Percentiles rank a stretch among this genome's conserved stretches.
Conservation (phyloP, 2,797 vertebrate species). For the Pyrrhura leucotis region DNA sequence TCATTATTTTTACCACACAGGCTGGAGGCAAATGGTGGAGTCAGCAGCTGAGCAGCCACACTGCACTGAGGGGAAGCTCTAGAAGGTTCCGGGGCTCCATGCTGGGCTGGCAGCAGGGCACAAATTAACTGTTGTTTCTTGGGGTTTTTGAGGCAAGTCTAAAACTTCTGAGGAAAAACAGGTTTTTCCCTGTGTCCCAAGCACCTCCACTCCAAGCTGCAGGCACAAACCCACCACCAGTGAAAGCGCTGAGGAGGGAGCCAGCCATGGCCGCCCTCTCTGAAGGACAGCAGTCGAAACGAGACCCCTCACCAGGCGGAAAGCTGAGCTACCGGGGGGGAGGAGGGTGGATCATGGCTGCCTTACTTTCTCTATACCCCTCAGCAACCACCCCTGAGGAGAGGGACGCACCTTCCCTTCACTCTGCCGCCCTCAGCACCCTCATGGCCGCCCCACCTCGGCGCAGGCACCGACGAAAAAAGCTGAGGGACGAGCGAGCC, state of each 20-base stretch:
- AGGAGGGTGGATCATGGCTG: not conserved
- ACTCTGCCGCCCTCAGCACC: rapidly evolving
- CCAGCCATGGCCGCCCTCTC: rapidly evolving
- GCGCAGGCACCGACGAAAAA: no score
- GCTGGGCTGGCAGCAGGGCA: not conserved
- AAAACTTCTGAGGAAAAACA: rapidly evolving
- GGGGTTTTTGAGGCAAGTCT: rapidly evolving
- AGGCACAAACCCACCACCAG: rapidly evolving
- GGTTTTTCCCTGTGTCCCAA: not conserved
- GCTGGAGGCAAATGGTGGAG: rapidly evolving
- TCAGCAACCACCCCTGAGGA: not conserved
- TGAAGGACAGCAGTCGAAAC: not conserved
- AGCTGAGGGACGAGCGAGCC: not conserved
- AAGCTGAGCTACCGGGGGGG: rapidly evolving
- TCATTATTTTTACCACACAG: not conserved
- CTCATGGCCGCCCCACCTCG: not conserved
- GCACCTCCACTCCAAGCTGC: not conserved
- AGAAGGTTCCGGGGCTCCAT: not conserved
- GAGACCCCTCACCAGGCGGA: not conserved
- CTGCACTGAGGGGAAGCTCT: not conserved
- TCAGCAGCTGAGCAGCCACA: rapidly evolving
- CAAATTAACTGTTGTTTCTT: not conserved
- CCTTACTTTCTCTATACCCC: not conserved
- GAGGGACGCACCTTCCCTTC: not conserved
- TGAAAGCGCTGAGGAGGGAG: rapidly evolving